Evolutionary conservation across 2,888 invertebrate species (phyloP).

Genomic region (Neelides folsomi): DNA sequence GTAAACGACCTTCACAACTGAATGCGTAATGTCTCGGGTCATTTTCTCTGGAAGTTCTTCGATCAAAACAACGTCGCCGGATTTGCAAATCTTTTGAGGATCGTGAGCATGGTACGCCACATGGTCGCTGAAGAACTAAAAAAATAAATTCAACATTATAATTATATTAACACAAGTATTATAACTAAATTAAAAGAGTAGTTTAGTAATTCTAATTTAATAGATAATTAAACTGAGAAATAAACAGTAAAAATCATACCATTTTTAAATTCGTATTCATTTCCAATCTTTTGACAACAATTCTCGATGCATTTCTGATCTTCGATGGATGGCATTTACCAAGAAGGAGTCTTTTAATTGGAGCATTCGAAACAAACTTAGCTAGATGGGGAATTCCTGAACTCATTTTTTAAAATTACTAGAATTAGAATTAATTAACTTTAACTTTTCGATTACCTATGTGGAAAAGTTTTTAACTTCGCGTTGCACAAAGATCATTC

Average conservation of each 20-base stretch:
- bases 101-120: slow-evolving; percentile 64
- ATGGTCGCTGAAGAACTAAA: slow-evolving; percentile 63
- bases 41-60: slow-evolving; percentile 57
- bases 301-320: slow-evolving; percentile 64
- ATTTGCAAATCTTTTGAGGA: slow-evolving; percentile 60
- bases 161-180: no score
- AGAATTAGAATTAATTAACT: no score
- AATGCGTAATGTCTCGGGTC: slow-evolving; percentile 63
- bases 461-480: no score
- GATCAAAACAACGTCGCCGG: slow-evolving; percentile 69
- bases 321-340: slow-evolving; percentile 67
- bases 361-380: no score
- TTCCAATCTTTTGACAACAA: slow-evolving; percentile 59
- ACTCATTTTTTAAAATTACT: no score
- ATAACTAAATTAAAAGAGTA: no score
- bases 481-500: no score
- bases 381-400: no score
- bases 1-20: slow-evolving; percentile 64
- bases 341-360: slow-evolving; percentile 41
- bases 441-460: no score
- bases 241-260: no score
- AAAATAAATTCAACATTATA: slow-evolving; percentile 29
- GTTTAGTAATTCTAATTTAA: no score
- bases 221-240: no score
- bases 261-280: slow-evolving; percentile 62